Conservation (phyloP, 2,888 invertebrate genomes). For the Chrysodeixis includens region DNA sequence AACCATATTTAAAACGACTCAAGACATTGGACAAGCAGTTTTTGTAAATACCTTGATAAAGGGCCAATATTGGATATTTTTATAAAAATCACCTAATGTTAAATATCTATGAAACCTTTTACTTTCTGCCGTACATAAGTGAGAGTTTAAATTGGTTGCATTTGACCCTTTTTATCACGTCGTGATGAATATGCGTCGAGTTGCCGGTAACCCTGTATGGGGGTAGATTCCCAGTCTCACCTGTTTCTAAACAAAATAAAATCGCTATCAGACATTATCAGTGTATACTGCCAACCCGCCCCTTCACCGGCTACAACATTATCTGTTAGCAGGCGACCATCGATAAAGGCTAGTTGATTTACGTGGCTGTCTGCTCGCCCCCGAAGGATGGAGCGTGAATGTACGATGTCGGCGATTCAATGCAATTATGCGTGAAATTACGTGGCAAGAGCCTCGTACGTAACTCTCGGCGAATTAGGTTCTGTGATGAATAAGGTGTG, state of each 20-base stretch:
- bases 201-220: too few relatives aligned
- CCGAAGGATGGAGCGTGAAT: slow-evolving; percentile 9
- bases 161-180: too few relatives aligned
- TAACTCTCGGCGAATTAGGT: background rate
- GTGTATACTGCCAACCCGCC: slow-evolving; percentile 16
- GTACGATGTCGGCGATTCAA: slow-evolving; percentile 23
- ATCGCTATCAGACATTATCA: background rate
- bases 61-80: too few relatives aligned
- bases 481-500: background rate
- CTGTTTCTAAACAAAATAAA: background rate
- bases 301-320: slow-evolving; percentile 20
- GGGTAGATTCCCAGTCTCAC: too few relatives aligned
- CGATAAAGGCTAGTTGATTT: slow-evolving; percentile 52
- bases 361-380: slow-evolving; percentile 31
- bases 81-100: too few relatives aligned
- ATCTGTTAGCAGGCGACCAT: slow-evolving; percentile 41
- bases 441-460: background rate
- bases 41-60: too few relatives aligned
- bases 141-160: too few relatives aligned
- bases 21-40: background rate
- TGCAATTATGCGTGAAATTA: slow-evolving; percentile 36
- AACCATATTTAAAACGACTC: background rate
- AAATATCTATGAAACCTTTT: too few relatives aligned
- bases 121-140: too few relatives aligned
- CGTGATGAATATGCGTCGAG: too few relatives aligned